Evolutionary conservation across 2,888 invertebrate genomes (phyloP), one percentile per base, ranked within the genome.

Genomic region (Diaphora mendica): DNA sequence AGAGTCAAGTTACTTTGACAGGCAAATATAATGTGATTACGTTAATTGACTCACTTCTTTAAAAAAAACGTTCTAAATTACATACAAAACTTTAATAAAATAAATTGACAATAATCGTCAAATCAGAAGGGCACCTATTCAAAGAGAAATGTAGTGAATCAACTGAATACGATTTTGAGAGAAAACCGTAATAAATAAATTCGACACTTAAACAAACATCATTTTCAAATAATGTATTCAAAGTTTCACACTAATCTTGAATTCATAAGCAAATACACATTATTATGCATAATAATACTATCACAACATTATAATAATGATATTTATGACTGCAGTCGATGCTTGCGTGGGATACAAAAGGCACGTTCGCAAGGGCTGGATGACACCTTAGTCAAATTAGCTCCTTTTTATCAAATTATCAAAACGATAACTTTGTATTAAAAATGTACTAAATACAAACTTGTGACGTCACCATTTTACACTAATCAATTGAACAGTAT

Each of bases 251-350:
- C 73, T 68, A 80, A 72, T 72, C 59, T 68, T 66, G 42, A 51
- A 67, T 78, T 64, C 78, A 75, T 74, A 77, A 74, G 78, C 77
- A 81, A 81, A 81, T 83, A 78, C 64, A 70, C 30, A 48, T 48
- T 48, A 48, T 48, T 20, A 39, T 26, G 39, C 80, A 72, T 77
- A 42, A 62, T 71, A 74, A 48, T 62, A 74, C 70, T 55, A 68
- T 73, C 42, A 30, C 78, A 65, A 72, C 62, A 64, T 51, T 77
- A 64, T 68, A 69, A 75, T 78, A 71, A 67, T 68, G n/a, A 72
- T 73, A 78, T 82, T 83, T 82, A 83, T 69, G 75, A 72, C 68
- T 68, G 68, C 70, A 55, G 51, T 33, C 48, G 17, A 64, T 70
- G 51, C 64, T 51, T 35, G 73, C 48, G 74, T 81, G 74, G 74